Conservation (phyloP, 2,888 invertebrate genomes). For the Argyra leucocephala region DNA sequence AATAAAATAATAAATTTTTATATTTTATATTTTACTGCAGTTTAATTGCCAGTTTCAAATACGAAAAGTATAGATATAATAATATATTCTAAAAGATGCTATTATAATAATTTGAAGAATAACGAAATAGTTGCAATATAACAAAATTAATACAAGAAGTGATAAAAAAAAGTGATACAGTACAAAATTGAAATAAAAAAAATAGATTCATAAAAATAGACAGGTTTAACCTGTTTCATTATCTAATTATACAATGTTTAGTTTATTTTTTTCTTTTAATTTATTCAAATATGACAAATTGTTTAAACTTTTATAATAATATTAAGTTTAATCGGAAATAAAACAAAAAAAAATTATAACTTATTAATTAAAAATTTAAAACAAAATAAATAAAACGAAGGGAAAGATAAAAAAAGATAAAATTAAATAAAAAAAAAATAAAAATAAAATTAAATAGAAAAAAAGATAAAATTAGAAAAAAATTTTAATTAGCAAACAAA, state of each 20-base stretch:
- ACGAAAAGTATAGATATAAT: no score
- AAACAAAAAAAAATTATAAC: neutral
- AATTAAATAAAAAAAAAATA: neutral
- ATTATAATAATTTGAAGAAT: no score
- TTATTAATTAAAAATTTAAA: neutral
- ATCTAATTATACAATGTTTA: neutral
- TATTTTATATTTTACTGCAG: no score
- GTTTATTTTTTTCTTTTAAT: neutral
- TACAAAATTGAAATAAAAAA: neutral
- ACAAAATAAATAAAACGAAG: neutral
- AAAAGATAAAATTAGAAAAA: no score
- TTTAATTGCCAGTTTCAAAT: no score
- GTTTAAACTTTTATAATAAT: neutral
- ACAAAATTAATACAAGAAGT: no score
- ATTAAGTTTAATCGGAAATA: neutral
- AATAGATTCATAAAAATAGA: neutral
- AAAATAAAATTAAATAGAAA: neutral
- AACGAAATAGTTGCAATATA: no score
- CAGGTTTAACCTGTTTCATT: neutral
- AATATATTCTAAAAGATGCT: no score
- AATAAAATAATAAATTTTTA: no score
- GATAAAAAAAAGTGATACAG: no score
- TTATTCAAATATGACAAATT: slow-evolving; percentile 1
- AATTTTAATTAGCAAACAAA: no score
- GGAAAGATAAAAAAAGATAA: neutral